Evolutionary conservation across 2,888 invertebrate species (phyloP), one percentile per base, ranked within the genome.

Genomic region (Perdita meconis): DNA sequence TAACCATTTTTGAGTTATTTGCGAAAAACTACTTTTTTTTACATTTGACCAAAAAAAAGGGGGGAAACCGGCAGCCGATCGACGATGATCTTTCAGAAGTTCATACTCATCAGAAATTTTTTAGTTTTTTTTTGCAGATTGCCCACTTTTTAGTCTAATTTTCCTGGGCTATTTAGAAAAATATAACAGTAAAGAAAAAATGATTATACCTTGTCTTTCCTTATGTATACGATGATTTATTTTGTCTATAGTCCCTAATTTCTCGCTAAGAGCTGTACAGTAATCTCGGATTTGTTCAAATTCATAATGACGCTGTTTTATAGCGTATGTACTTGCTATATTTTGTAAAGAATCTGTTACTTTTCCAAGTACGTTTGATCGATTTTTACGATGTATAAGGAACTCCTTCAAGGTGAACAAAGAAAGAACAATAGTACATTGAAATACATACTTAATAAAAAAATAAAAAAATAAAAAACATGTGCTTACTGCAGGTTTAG

Each of bases 211-310:
- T 92, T 93, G 93, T 80, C 95, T 92, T 90, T 95, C 95, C 87
- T 95, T 95, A 69, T 94, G 93, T 78, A 95, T 94, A 71, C 95
- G 93, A 87, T 93, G 94, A 63, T 95, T 94, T 81, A 95, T 95
- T 86, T 95, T 94, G 85, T 95, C 95, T 73, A 96, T 93, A 10
- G 94, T 93, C 0, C 91, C 89, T 36, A 96, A 91, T 89, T 95
- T 96, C 80, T 95, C 95, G 8, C 94, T 93, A 69, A 96, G 91
- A 19, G 93, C 92, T 60, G 91, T 93, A 76, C 95, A 93, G 88
- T 96, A 96, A 56, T 94, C 94, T 80, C 94, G 94, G 82, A 94
- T 93, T 84, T 94, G 93, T 74, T 95, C 94, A 89, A 95, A 95
- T 89, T 96, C 95, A 13, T 94, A 92, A 78, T 94, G 93, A 63